These are phyloP conservation scores for Eulithis testata DNA, from an alignment of 2,888 invertebrate species.

Conservation along the genomic window DNA sequence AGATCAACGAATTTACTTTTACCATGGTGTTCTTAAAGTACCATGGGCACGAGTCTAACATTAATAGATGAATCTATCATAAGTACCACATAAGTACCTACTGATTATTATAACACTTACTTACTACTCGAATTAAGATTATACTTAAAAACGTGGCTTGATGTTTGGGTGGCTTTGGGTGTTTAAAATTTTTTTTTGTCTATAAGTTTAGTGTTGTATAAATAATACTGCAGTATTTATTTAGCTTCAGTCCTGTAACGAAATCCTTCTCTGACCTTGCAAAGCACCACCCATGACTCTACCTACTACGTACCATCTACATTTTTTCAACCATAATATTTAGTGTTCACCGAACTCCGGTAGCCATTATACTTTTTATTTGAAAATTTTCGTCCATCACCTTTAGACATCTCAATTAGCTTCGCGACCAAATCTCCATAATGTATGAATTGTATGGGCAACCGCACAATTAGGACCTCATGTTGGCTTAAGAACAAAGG, in stretches of 20 bases:
- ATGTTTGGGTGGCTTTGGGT: too few relatives aligned
- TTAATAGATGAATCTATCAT: too few relatives aligned
- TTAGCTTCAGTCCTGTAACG: too few relatives aligned
- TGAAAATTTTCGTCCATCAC: constrained; percentile 13
- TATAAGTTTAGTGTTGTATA: too few relatives aligned
- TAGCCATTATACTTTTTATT: constrained; percentile 34
- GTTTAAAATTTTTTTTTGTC: too few relatives aligned
- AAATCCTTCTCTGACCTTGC: neutral
- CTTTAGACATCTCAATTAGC: constrained; percentile 57
- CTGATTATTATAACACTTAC: too few relatives aligned
- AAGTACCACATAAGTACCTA: too few relatives aligned
- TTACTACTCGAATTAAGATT: too few relatives aligned
- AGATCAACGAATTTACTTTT: constrained; percentile 6
- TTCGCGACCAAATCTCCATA: constrained; percentile 55
- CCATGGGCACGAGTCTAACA: too few relatives aligned
- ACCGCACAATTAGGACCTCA: constrained; percentile 74
- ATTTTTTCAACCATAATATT: constrained; percentile 22
- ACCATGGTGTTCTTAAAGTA: too few relatives aligned
- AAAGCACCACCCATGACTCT: constrained; percentile 17
- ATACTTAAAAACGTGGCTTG: too few relatives aligned
- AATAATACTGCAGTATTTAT: too few relatives aligned
- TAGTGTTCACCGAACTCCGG: constrained; percentile 27
- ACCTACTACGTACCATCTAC: neutral
- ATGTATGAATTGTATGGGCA: constrained; percentile 63
- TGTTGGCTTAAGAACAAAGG: constrained; percentile 71